These are phyloP conservation scores for Ochlodes sylvanus DNA, from an alignment of 2,888 invertebrate species.

Conservation along the genomic window DNA sequence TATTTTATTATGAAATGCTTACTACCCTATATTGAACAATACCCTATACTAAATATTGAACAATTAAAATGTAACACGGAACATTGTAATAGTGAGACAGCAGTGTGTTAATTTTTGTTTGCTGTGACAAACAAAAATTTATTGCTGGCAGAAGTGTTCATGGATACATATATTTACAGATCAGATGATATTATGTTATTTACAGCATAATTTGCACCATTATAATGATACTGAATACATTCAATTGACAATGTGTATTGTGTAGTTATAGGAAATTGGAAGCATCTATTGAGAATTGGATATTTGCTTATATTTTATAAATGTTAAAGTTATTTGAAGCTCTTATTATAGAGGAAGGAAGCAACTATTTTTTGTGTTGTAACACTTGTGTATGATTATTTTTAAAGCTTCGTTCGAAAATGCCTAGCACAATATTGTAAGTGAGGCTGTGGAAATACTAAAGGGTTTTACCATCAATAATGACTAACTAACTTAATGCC, in stretches of 20 bases:
- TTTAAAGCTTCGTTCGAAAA: conserved; percentile 23
- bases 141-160: no score
- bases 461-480: conserved; percentile 15
- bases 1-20: no score
- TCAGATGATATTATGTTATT: no score
- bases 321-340: conserved; percentile 6
- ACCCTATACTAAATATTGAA: no score
- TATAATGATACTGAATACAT: conserved; percentile 1
- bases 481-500: background rate
- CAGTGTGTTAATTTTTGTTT: no score
- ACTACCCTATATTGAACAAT: no score
- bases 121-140: no score
- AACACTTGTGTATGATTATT: conserved; percentile 33
- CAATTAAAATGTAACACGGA: no score
- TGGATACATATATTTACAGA: no score
- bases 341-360: background rate
- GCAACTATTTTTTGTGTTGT: conserved; percentile 16
- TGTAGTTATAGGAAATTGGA: conserved; percentile 21
- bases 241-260: background rate
- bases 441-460: conserved; percentile 29
- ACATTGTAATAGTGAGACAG: no score
- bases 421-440: conserved; percentile 23
- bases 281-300: conserved; percentile 3
- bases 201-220: background rate
- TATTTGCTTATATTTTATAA: conserved; percentile 27